Evolutionary conservation across 1,140 invertebrate genomes (phyloP), one percentile per base, ranked within the genome.

Genomic region (Amyelois transitella): DNA sequence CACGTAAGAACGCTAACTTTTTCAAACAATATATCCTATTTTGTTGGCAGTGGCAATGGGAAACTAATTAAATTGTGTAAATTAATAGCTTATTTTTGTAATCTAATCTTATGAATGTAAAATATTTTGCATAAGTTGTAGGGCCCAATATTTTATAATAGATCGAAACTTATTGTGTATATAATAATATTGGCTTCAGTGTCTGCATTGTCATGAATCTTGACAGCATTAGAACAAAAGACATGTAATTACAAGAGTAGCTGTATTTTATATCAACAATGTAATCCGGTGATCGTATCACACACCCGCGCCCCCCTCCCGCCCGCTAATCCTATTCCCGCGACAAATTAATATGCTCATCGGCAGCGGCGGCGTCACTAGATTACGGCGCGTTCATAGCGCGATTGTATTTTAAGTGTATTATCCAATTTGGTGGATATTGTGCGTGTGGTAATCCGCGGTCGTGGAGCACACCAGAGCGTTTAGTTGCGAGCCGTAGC

Each of bases 341-440:
- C 75, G 77, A 84, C 81, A 86, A 84, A 87, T 87, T 87, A 87
- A 82, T 85, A 84, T 86, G 84, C 79, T 81, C 84, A 86, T 87
- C 81, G 82, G 81, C 81, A 79, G 75, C 73, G 73, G 75, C 73
- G 73, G 75, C 81, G 71, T 77, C 78, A 81, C 76, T 84, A 78
- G 84, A 84, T 84, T 87, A 87, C 73, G 72, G 70, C 66, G 76
- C 80, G 75, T 85, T 83, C 76, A 81, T 81, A 69, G 76, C 76
- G 75, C 82, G 77, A 87, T 87, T 87, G 84, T 88, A 83, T 88
- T 86, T 88, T 85, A 86, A 86, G 81, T 86, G 80, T 86, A 88
- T 88, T 88, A 88, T 85, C 82, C 81, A 88, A 88, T 88, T 86
- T 85, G 71, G 73, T 77, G 69, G 76, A 82, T 81, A 85, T 82